Conservation (phyloP, 2,113 vertebrate genomes). For the Urocynchramus pylzowi region DNA sequence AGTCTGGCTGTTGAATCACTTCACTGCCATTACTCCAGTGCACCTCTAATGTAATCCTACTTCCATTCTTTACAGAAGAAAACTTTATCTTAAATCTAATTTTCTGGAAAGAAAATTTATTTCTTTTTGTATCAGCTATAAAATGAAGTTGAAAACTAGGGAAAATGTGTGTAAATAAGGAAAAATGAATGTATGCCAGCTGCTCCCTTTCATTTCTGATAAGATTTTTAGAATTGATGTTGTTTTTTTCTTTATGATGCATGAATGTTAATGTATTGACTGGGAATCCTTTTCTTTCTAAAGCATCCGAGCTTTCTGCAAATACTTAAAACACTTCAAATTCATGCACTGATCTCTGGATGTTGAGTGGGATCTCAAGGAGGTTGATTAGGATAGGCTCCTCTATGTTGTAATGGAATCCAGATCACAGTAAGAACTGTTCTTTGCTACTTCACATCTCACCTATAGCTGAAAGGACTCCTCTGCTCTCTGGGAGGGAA, state of each 20-base stretch:
- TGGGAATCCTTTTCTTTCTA: background rate
- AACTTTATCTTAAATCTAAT: constrained; percentile 44
- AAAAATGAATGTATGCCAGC: constrained; percentile 47
- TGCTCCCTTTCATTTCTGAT: constrained; percentile 48
- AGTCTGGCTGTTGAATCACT: constrained; percentile 12
- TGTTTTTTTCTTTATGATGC: constrained; percentile 27
- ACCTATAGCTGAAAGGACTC: background rate
- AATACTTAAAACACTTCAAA: background rate
- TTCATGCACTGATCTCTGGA: background rate
- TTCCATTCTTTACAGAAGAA: constrained; percentile 26
- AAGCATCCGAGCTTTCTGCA: background rate
- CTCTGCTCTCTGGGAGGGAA: background rate
- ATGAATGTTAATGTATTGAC: constrained; percentile 13
- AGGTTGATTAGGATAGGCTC: background rate
- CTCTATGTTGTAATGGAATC: background rate
- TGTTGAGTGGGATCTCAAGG: background rate
- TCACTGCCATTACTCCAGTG: background rate
- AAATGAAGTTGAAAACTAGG: constrained; percentile 38
- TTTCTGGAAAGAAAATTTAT: constrained; percentile 42
- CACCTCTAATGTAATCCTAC: constrained; percentile 13
- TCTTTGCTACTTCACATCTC: background rate
- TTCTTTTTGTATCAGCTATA: constrained; percentile 20
- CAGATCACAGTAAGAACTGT: background rate
- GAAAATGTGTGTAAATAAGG: constrained; percentile 36
- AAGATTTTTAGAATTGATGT: constrained; percentile 18